Evolutionary conservation across 2,113 vertebrate genomes (phyloP), one percentile per base, ranked within the genome.

Genomic region (Poicephalus meyeri): DNA sequence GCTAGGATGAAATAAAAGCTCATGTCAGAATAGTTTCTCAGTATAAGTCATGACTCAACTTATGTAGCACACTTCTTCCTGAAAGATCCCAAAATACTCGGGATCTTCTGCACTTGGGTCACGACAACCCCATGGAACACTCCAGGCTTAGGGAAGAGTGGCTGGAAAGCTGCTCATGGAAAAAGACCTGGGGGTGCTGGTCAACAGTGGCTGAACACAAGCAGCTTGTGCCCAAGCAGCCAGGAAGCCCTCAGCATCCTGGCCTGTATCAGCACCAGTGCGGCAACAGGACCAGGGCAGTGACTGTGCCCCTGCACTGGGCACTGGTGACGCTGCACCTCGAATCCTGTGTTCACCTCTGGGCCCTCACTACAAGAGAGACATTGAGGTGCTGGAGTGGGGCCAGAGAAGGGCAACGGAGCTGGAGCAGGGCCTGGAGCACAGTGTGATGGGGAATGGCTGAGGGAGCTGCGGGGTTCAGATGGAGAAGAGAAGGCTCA

Each of bases 1-100:
- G 98, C 99, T 99, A 77, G 41, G 12, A 91, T 41, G 26, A 33
- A 95, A 93, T 39, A 60, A 96, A 93, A 96, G 37, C 7, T 49
- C 49, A 6, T 24, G 15, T 97, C 63, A 97, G 86, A 91, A 64
- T 17, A 3, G 11, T 4, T 71, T 11, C 65, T 50, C 13, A 3
- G 23, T 1, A 10, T 3, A 50, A 82, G 6, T 19, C 68, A 52
- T 0, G 0, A 37, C 9, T 37, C 17, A 7, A 37, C 11, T 39
- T 19, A 19, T 0, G 2, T 0, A 55, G 26, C 37, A 37, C 7
- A 0, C 4, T 5, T 9, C 37, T 8, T n/a, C 41, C 53, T 18
- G 19, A n/a, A 23, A 58, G 21, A 65, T 16, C 61, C 50, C 55
- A 4, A 63, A 55, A 21, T 0, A 25, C 7, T 16, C 13, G 5